A percentile compares a stretch with the other conserved stretches of the same genome.
Conservation (phyloP, 2,113 vertebrate species). For the Apodemus sylvaticus region DNA sequence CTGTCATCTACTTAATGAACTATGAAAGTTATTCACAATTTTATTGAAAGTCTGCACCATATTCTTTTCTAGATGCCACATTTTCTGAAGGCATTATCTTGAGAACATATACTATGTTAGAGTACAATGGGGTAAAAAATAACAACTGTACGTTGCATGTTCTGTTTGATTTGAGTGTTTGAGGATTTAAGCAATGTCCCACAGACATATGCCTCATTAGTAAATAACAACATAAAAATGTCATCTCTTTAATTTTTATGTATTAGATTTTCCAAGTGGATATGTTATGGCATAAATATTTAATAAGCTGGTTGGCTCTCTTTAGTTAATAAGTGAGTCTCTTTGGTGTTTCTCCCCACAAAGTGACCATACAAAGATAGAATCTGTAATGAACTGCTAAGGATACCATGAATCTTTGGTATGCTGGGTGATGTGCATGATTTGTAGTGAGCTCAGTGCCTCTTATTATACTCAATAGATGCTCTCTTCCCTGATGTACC, state of each 20-base stretch:
- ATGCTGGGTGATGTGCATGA: background rate
- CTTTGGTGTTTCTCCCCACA: background rate
- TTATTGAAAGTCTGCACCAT: background rate
- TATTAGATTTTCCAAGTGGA: constrained; percentile 13
- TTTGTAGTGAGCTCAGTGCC: background rate
- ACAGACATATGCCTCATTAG: background rate
- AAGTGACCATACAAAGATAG: background rate
- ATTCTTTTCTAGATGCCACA: background rate
- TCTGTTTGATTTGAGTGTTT: background rate
- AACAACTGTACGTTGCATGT: background rate
- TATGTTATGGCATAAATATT: background rate
- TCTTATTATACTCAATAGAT: background rate
- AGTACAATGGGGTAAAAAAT: background rate
- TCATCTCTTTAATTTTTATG: background rate
- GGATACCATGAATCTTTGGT: background rate
- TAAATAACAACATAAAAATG: background rate
- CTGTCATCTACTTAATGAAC: background rate
- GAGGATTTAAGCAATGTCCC: background rate
- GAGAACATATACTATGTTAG: background rate
- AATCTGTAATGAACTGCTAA: background rate
- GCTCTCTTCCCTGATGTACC: background rate
- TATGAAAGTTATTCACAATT: background rate
- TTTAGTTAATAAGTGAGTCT: constrained; percentile 6
- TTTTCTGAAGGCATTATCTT: background rate
- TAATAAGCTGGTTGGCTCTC: background rate